These are phyloP conservation scores for Struthio camelus DNA, from an alignment of 2,113 vertebrate genomes.

Conservation along the genomic window DNA sequence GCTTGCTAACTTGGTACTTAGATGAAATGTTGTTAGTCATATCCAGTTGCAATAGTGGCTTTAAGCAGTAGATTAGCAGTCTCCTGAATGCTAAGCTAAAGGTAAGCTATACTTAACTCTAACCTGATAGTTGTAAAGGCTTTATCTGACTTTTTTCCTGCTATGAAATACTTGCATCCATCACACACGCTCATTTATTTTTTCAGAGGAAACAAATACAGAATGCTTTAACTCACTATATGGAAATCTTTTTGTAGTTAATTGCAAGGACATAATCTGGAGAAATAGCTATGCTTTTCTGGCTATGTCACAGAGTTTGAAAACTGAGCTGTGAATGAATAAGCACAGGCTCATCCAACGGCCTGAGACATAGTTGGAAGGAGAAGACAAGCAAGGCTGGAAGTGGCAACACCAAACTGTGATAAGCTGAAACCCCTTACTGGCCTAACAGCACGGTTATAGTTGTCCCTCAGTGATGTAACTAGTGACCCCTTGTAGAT, in stretches of 20 bases:
- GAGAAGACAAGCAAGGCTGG: neutral
- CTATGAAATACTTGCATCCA: neutral
- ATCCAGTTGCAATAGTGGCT: neutral
- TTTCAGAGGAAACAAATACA: neutral
- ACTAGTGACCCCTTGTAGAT: neutral
- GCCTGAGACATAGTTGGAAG: neutral
- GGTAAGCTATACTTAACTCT: neutral
- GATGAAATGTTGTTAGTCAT: too few relatives aligned
- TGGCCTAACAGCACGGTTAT: neutral
- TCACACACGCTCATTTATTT: neutral
- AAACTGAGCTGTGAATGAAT: slow-evolving; percentile 28
- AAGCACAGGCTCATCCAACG: neutral
- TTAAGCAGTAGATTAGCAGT: neutral
- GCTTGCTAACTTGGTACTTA: neutral
- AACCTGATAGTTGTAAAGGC: neutral
- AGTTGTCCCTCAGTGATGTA: neutral
- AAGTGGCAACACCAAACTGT: neutral
- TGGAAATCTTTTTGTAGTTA: neutral
- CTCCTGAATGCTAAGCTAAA: neutral
- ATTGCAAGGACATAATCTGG: slow-evolving; percentile 24
- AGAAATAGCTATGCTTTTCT: neutral
- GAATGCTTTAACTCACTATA: neutral
- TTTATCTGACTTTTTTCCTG: neutral
- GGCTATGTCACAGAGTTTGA: slow-evolving; percentile 14
- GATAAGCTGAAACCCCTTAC: neutral